Evolutionary conservation across 2,113 vertebrate species (phyloP).

Genomic region (Rhinopomastus cyanomelas): DNA sequence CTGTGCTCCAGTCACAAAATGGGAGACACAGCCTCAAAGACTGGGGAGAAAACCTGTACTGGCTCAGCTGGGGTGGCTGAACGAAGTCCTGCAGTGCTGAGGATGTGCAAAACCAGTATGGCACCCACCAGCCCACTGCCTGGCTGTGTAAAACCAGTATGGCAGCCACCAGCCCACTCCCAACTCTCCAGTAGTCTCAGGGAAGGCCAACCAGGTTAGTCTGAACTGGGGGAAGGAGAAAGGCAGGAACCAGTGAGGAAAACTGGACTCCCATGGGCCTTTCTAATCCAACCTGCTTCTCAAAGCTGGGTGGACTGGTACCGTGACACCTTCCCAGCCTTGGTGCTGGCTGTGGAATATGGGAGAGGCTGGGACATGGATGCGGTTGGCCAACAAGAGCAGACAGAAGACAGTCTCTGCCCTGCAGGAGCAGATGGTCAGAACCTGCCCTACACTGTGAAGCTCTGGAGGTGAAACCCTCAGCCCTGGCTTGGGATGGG

Average conservation of each 20-base stretch:
- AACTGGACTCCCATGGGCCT: background rate
- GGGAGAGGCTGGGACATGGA: background rate
- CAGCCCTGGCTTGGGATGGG: fast-evolving
- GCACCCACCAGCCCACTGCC: background rate
- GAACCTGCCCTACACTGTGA: too few relatives aligned
- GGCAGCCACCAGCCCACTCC: background rate
- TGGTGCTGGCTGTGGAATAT: background rate
- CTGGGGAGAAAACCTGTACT: background rate
- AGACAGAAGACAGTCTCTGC: background rate
- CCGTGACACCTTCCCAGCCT: background rate
- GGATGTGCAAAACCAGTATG: background rate
- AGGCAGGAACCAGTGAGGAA: background rate
- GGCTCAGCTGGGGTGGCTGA: background rate
- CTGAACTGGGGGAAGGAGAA: fast-evolving
- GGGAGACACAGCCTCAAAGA: background rate
- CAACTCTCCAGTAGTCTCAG: background rate
- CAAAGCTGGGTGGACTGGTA: background rate
- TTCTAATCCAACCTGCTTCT: background rate
- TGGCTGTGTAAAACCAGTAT: background rate
- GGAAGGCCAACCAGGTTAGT: background rate
- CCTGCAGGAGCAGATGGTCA: fast-evolving
- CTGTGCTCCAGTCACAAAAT: background rate
- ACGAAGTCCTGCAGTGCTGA: background rate
- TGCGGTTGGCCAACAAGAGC: background rate
- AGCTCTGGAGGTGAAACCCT: background rate